Percentiles rank a stretch among this genome's conserved stretches.
These are phyloP conservation scores for Lacerta bilineata DNA, from an alignment of 2,797 vertebrate species.

Conservation along the genomic window DNA sequence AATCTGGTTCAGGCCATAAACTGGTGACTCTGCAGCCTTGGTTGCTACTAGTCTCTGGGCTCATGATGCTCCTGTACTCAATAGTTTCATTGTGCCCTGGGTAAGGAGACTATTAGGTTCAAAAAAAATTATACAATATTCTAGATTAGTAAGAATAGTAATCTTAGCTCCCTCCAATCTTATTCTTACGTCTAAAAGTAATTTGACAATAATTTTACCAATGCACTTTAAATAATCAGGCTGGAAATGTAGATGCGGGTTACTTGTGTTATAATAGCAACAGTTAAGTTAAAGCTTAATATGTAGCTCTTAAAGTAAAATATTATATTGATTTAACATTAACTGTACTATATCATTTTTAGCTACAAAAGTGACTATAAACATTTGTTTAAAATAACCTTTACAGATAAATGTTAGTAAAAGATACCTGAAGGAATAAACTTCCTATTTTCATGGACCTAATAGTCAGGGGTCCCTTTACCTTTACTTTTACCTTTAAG, in stretches of 20 bases:
- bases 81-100: no score
- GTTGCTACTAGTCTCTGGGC: no score
- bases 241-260: neutral
- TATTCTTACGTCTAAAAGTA: neutral
- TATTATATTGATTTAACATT: slow-evolving; percentile 8
- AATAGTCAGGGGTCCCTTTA: no score
- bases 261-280: neutral
- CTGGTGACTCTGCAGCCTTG: no score
- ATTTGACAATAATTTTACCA: neutral
- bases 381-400: slow-evolving; percentile 23
- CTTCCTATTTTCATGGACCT: neutral
- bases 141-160: no score
- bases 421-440: neutral
- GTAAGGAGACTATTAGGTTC: no score
- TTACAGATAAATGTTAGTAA: slow-evolving; percentile 30
- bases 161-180: no score
- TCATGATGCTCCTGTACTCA: no score
- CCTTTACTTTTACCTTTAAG: neutral
- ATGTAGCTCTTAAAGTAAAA: neutral
- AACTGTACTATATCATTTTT: neutral
- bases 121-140: no score
- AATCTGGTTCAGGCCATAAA: no score
- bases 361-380: neutral
- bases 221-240: neutral
- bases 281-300: neutral